Evolutionary conservation across 2,888 invertebrate species (phyloP).

Genomic region (Tridacna gigas): DNA sequence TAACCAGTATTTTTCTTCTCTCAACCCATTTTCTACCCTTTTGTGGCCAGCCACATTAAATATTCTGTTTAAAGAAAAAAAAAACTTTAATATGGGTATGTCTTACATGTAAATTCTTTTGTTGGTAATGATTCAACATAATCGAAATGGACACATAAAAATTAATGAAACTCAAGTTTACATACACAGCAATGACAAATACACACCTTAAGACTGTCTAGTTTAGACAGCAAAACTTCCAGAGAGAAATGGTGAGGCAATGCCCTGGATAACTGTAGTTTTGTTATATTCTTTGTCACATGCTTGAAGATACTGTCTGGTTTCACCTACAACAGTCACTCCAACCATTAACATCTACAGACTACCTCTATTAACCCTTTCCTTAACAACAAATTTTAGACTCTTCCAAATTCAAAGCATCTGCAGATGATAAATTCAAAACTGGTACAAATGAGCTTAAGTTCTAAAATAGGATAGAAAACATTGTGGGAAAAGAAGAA

Average conservation of each 20-base stretch:
- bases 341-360: too few relatives aligned
- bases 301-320: slow-evolving; percentile 68
- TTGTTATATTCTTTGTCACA: slow-evolving; percentile 69
- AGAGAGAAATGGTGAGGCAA: slow-evolving; percentile 68
- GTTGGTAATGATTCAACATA: too few relatives aligned
- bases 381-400: background rate
- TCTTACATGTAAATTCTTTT: too few relatives aligned
- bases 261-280: slow-evolving; percentile 65
- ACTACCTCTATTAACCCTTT: background rate
- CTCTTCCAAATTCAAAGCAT: background rate
- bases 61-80: background rate
- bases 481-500: background rate
- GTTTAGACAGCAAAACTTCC: slow-evolving; percentile 58
- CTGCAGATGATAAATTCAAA: background rate
- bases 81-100: background rate
- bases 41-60: background rate
- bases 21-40: background rate
- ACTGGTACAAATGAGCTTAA: too few relatives aligned
- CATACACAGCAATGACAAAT: too few relatives aligned
- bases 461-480: background rate
- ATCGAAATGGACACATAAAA: too few relatives aligned
- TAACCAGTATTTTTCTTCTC: background rate
- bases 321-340: slow-evolving; percentile 56
- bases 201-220: slow-evolving; percentile 70
- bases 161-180: too few relatives aligned